Base-by-base conservation (phyloP, 2,113 vertebrate species). In the Balaenoptera acutorostrata region DNA sequence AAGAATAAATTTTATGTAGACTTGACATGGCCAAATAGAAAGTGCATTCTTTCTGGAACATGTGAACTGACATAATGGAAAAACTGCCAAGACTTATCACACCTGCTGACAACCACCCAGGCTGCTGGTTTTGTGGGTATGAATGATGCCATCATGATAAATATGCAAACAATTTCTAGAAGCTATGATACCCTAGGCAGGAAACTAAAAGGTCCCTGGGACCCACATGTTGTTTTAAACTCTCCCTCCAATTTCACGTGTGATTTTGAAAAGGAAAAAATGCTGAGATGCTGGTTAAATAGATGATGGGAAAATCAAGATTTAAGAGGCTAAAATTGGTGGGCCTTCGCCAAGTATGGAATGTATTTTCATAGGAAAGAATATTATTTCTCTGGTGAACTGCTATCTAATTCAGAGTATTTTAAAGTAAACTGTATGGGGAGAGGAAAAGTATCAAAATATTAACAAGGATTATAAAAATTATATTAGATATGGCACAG, bases 361-460 rank as follows among this genome's bases (percentile, higher is more conserved):
- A 82, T 78, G 1, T 18, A 93, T 69, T 94, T 83, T 86, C n/a
- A 81, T 15, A 78, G 11, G 13, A 12, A 86, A 85, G 8, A 57
- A 27, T 81, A 33, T n/a, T 77, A 74, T 80, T 85, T 72, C 8
- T 87, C 15, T 95, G 29, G n/a, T 49, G 20, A 94, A 71, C 6
- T 44, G 29, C 3, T 89, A 78, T 49, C 5, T 68, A 90, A 80
- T 27, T 72, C 39, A 86, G 44, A 93, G 33, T 2, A 81, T 52
- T 69, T 49, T 64, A 86, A 93, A 89, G 59, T 75, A 86, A 84
- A 92, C 88, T 63, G 49, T 55, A 83, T 31, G 7, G 2, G 27
- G 2, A 96, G 17, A 87, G 27, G 41, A 85, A 97, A 52, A 66
- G 10, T 83, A 88, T 36, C 17, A 97, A 93, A 84, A 88, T 81